phyloP scores from a whole-genome alignment of 2,888 invertebrate genomes.

The Thera obeliscata region DNA sequence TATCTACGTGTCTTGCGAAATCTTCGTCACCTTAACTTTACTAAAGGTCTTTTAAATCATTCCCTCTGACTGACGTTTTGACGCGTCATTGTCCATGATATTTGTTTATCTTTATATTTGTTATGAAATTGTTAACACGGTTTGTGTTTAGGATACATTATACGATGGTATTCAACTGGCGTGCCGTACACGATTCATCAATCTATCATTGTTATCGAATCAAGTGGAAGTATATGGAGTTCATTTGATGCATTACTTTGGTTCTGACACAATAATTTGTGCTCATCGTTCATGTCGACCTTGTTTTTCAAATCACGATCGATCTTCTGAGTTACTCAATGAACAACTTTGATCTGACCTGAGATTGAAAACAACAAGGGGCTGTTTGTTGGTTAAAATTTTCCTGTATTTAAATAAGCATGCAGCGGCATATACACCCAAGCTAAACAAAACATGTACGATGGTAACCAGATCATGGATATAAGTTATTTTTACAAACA shows the following conservation, averaged over 20 bases:
- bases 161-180: conserved; percentile 33
- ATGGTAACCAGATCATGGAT: no score
- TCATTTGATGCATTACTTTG: conserved; percentile 32
- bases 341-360: neutral
- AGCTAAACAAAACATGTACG: no score
- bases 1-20: conserved; percentile 11
- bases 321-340: neutral
- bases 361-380: neutral
- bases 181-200: conserved; percentile 51
- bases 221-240: conserved; percentile 32
- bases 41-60: conserved; percentile 30
- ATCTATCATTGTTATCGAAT: conserved; percentile 52
- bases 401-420: no score
- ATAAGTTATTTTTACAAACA: neutral
- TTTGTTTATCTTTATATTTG: conserved; percentile 24
- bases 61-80: conserved; percentile 7
- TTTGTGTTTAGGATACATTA: conserved; percentile 20
- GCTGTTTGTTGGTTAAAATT: neutral
- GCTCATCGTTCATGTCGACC: conserved; percentile 20
- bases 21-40: conserved; percentile 1
- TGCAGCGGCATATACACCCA: no score
- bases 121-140: conserved; percentile 21
- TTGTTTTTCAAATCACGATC: conserved; percentile 9
- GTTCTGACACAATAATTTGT: conserved; percentile 39
- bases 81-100: conserved; percentile 15